Evolutionary conservation across 1,140 invertebrate species (phyloP).

Genomic region (Platorchestia sp.): DNA sequence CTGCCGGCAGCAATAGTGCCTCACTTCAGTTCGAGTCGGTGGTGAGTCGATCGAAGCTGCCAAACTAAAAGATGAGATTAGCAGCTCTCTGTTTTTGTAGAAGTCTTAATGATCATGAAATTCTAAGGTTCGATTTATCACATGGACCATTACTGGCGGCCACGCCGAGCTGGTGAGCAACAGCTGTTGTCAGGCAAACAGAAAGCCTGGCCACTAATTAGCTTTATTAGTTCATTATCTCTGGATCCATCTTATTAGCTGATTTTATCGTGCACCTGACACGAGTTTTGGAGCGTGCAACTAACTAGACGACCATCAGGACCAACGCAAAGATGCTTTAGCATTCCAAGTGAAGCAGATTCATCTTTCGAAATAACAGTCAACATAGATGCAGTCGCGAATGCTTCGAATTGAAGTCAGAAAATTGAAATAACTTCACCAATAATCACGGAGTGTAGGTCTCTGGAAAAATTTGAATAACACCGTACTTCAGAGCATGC

Average conservation of each 20-base stretch:
- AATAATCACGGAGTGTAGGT: background rate
- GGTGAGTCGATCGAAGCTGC: background rate
- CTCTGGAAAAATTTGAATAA: background rate
- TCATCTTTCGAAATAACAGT: background rate
- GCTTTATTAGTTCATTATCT: slow-evolving; percentile 50
- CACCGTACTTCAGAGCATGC: too few relatives aligned
- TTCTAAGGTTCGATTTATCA: background rate
- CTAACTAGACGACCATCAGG: background rate
- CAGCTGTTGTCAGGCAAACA: background rate
- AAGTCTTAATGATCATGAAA: background rate
- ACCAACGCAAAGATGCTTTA: background rate
- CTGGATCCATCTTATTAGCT: background rate
- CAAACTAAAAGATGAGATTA: slow-evolving; percentile 10
- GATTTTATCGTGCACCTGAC: slow-evolving; percentile 4
- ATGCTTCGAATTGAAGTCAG: background rate
- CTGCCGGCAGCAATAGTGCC: background rate
- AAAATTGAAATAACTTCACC: background rate
- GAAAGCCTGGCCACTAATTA: slow-evolving; percentile 10
- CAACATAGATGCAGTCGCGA: background rate
- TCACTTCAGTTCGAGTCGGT: background rate
- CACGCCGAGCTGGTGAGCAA: background rate
- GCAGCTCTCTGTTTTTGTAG: background rate
- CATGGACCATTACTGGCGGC: background rate
- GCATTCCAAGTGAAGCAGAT: background rate
- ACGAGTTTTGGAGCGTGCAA: background rate